Percentiles rank a stretch among this genome's conserved stretches.
Conservation (phyloP, 2,797 vertebrate species). For the Sus cebifrons region DNA sequence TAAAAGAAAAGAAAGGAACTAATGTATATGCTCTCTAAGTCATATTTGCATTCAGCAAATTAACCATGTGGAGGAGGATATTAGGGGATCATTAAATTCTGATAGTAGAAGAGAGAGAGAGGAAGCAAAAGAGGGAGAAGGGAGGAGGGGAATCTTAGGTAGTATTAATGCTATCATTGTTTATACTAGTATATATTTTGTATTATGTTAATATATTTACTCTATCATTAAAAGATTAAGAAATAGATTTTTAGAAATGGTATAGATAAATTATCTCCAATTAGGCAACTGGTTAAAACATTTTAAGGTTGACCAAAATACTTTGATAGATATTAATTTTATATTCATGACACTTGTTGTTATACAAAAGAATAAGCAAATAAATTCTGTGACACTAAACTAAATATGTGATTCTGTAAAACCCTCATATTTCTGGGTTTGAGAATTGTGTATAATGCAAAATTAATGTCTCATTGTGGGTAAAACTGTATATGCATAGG, state of each 20-base stretch:
- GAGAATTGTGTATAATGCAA: neutral
- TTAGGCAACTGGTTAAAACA: neutral
- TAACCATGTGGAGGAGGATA: neutral
- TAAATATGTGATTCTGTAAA: neutral
- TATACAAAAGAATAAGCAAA: neutral
- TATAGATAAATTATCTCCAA: neutral
- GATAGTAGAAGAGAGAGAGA: neutral
- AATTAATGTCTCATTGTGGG: neutral
- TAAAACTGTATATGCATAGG: neutral
- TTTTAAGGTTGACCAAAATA: neutral
- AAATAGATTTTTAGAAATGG: neutral
- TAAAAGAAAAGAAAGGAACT: constrained; percentile 12
- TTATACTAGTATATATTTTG: neutral
- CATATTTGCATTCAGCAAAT: neutral
- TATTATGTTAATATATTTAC: neutral
- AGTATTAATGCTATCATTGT: neutral
- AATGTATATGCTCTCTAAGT: neutral
- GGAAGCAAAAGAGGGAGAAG: accelerated
- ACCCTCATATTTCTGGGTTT: neutral
- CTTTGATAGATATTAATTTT: neutral
- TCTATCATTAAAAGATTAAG: neutral
- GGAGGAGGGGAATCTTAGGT: neutral
- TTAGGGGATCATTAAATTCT: neutral
- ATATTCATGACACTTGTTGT: neutral
- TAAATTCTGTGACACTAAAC: neutral